A percentile compares a stretch with the other conserved stretches of the same genome.
phyloP scores from a whole-genome alignment of 2,797 vertebrate species.

The Chromis chromis region DNA sequence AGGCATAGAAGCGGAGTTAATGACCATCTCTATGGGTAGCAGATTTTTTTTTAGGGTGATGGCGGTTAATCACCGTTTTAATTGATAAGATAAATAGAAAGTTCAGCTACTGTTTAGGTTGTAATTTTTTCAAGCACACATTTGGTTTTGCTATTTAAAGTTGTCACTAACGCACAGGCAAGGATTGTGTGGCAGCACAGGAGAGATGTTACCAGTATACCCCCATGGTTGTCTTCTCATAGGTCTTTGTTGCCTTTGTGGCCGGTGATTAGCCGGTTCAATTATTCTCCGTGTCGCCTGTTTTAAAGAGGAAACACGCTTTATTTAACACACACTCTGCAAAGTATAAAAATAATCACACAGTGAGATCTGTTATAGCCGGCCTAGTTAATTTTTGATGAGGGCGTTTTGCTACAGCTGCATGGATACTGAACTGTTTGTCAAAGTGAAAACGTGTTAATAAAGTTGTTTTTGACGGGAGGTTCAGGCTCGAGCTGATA shows the following conservation, averaged over 20 bases:
- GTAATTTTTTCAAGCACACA: background rate
- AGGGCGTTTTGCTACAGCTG: background rate
- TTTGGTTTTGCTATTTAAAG: conserved; percentile 22
- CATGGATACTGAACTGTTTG: background rate
- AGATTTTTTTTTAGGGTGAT: conserved; percentile 61
- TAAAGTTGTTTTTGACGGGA: background rate
- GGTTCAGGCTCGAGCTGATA: background rate
- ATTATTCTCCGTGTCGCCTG: background rate
- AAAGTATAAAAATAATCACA: background rate
- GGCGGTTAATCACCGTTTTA: conserved; percentile 49
- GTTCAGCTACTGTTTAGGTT: background rate
- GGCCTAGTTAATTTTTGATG: background rate
- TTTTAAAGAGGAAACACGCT: background rate
- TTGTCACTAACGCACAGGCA: conserved; percentile 45
- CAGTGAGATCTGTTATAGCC: background rate
- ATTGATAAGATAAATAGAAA: conserved; percentile 48
- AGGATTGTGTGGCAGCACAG: conserved; percentile 36
- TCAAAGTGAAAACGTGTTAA: conserved; percentile 3
- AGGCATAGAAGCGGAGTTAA: conserved; percentile 84
- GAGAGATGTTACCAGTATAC: conserved; percentile 54
- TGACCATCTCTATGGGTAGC: conserved; percentile 76
- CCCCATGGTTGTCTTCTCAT: conserved; percentile 59
- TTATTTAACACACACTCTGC: background rate
- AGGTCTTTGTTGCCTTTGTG: conserved; percentile 74
- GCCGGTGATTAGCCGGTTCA: conserved; percentile 45